Evolutionary conservation across 1,140 invertebrate species (phyloP).

Genomic region (Pseudomyrmex concolor): DNA sequence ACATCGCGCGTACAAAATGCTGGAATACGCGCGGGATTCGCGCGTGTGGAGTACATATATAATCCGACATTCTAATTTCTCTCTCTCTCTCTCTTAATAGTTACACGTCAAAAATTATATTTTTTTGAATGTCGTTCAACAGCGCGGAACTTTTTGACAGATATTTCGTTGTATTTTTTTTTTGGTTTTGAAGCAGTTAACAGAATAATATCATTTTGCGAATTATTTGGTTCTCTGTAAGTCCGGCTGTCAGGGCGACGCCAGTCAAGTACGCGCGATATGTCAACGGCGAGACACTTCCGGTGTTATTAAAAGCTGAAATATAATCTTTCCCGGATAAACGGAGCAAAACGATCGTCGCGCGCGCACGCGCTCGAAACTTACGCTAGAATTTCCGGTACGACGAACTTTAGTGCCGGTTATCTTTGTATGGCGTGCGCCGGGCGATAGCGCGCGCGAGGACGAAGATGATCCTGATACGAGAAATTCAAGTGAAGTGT

Average conservation of each 20-base stretch:
- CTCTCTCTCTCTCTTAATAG: neutral
- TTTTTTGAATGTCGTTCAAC: too few species aligned
- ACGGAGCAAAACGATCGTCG: constrained; percentile 22
- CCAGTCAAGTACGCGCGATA: neutral
- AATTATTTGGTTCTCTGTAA: neutral
- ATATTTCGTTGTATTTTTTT: too few species aligned
- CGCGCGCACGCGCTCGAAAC: constrained; percentile 37
- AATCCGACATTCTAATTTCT: neutral
- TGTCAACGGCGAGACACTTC: neutral
- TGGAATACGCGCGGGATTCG: neutral
- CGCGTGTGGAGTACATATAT: neutral
- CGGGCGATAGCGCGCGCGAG: constrained; percentile 31
- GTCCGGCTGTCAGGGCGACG: neutral
- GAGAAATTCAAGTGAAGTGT: constrained; percentile 59
- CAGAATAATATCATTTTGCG: neutral
- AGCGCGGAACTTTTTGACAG: neutral
- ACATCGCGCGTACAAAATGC: neutral
- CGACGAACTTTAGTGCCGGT: constrained; percentile 44
- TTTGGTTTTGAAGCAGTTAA: neutral
- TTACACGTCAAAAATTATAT: neutral
- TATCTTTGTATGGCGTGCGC: constrained; percentile 37
- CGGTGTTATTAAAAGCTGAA: constrained; percentile 40
- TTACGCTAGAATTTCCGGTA: constrained; percentile 52
- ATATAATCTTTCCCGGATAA: constrained; percentile 47
- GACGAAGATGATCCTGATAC: constrained; percentile 61